Evolutionary conservation across 2,113 vertebrate genomes (phyloP), one percentile per base, ranked within the genome.

Genomic region (Sylvietta virens): DNA sequence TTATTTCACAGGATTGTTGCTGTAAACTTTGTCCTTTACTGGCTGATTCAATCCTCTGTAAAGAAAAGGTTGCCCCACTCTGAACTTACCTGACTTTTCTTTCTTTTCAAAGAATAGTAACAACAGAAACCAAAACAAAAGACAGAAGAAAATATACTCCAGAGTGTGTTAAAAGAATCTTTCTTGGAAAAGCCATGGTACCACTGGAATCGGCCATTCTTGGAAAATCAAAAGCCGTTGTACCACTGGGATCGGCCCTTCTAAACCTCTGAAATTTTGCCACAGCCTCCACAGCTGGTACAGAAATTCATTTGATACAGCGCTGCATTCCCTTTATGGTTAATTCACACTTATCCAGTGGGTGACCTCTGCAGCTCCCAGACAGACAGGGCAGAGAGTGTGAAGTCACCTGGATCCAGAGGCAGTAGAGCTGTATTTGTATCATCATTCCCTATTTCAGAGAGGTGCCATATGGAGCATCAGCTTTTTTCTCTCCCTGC

Each of bases 21-120:
- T 57, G 39, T 93, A 87, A 94, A 88, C 69, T 91, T 69, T 84
- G 53, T 89, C 24, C 57, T 95, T 87, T 80, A 66, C 30, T 47
- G 67, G 42, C 24, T 47, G 86, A 78, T 93, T 95, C 85, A 92
- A 18, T 90, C 33, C 58, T 81, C 71, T 80, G 18, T 90, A 92
- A 96, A 92, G 67, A 90, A 92, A 94, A 96, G 42, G 62, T 88
- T 93, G 64, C 86, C 80, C 54, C 56, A 62, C 51, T 95, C 92
- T 93, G 86, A 96, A 90, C 82, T 88, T 92, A 21, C 50, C 21
- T 85, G 73, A 31, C 23, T 64, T 81, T 67, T 71, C 39, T 80
- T 95, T 61, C 22, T 81, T 93, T 86, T 74, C 3, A 4, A 82
- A 90, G 88, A 88, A 86, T 35, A 77, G 58, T 80, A 86, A 73